Evolutionary conservation across 2,888 invertebrate species (phyloP).

Genomic region (Gryllus longicercus): DNA sequence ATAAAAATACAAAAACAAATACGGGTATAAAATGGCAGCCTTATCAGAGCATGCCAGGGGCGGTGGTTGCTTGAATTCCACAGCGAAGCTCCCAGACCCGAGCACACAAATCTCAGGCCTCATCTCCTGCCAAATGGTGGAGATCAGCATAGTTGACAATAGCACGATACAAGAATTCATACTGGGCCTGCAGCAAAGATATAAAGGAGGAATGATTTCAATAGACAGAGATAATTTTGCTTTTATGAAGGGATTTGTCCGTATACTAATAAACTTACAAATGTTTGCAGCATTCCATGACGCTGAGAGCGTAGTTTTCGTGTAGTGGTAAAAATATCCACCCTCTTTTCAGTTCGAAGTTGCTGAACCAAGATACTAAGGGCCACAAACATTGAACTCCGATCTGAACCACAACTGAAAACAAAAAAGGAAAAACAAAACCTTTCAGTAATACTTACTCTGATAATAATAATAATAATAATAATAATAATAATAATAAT

Average conservation of each 20-base stretch:
- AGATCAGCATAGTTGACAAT: conserved; percentile 85
- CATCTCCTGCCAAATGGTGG: conserved; percentile 62
- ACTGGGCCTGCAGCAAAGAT: conserved; percentile 69
- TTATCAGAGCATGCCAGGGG: background rate
- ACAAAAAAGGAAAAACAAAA: conserved; percentile 18
- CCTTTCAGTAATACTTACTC: background rate
- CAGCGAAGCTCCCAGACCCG: background rate
- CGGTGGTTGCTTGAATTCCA: too few relatives aligned
- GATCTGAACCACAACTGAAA: conserved; percentile 73
- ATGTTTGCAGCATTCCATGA: conserved; percentile 77
- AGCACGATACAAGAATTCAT: conserved; percentile 89
- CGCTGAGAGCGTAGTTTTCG: conserved; percentile 82
- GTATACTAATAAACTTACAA: conserved; percentile 56
- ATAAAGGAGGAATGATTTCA: conserved; percentile 25
- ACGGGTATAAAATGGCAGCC: conserved; percentile 25
- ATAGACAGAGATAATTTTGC: conserved; percentile 24
- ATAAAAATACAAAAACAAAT: conserved; percentile 21
- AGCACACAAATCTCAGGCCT: conserved; percentile 19
- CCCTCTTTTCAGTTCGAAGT: conserved; percentile 75
- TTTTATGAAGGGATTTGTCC: too few relatives aligned
- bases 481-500: too few relatives aligned
- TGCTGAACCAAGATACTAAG: conserved; percentile 82
- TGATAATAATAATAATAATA: too few relatives aligned
- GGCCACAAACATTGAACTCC: conserved; percentile 86
- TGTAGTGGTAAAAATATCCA: conserved; percentile 80